Conservation (phyloP, 2,888 invertebrate genomes). For the Chloroclystis v-ata region DNA sequence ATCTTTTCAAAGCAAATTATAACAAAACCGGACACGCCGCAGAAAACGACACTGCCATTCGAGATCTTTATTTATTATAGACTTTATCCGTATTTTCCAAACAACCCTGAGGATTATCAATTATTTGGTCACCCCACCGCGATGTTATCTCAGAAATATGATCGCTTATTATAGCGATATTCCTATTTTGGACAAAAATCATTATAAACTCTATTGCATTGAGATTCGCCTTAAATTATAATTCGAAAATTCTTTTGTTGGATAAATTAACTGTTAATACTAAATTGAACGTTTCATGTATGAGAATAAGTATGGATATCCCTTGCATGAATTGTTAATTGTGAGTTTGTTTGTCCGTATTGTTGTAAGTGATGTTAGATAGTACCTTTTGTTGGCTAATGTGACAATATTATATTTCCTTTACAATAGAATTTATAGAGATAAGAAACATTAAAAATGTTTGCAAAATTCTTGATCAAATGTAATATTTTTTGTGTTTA, state of each 20-base stretch:
- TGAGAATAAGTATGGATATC: not conserved
- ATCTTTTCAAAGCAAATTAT: conserved; percentile 2
- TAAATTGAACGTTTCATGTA: not conserved
- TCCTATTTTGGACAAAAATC: conserved; percentile 42
- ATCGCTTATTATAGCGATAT: conserved; percentile 75
- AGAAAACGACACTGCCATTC: conserved; percentile 31
- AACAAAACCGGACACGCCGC: conserved; percentile 20
- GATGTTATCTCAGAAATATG: conserved; percentile 65
- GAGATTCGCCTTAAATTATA: not conserved
- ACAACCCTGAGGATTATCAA: conserved; percentile 57
- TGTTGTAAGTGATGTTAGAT: conserved; percentile 15
- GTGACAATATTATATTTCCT: conserved; percentile 49
- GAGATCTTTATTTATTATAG: conserved; percentile 37
- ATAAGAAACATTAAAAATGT: conserved; percentile 44
- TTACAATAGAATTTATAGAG: conserved; percentile 37
- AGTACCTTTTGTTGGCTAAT: conserved; percentile 33
- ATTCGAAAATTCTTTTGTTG: not conserved
- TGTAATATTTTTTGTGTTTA: too few relatives aligned
- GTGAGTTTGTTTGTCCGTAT: not conserved
- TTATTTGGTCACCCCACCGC: conserved; percentile 62
- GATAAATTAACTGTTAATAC: not conserved
- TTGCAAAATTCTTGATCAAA: too few relatives aligned
- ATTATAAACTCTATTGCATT: not conserved
- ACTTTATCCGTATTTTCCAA: conserved; percentile 46
- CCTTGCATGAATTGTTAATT: not conserved